phyloP scores from a whole-genome alignment of 2,113 vertebrate species.

The Pholis gunnellus region DNA sequence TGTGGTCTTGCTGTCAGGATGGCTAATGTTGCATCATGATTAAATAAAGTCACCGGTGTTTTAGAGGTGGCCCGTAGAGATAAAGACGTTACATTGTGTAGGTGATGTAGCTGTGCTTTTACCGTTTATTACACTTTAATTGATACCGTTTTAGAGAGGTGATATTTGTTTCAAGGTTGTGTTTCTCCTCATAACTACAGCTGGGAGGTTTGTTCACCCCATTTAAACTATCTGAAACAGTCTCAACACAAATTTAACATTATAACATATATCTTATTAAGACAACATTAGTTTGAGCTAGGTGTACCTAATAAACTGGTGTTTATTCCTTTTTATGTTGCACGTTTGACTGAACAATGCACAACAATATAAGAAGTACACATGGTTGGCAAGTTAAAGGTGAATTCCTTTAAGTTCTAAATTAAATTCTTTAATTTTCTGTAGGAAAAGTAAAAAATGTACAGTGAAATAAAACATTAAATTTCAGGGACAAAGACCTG shows the following conservation, averaged over 20 bases:
- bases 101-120: background rate
- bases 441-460: background rate
- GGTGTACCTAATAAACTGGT: background rate
- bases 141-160: too few species aligned
- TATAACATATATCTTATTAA: background rate
- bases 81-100: too few species aligned
- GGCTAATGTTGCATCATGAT: conserved; percentile 3
- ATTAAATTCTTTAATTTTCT: background rate
- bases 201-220: too few species aligned
- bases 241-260: too few species aligned
- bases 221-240: too few species aligned
- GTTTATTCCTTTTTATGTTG: background rate
- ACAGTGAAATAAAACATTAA: background rate
- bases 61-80: background rate
- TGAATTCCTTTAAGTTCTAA: background rate
- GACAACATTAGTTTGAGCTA: background rate
- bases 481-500: background rate
- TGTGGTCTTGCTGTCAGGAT: background rate
- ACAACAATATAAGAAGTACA: background rate
- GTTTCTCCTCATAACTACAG: too few species aligned
- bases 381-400: background rate
- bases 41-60: background rate
- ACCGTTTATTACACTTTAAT: background rate
- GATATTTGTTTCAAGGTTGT: too few species aligned
- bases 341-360: background rate